A percentile compares a stretch with the other conserved stretches of the same genome.
These are phyloP conservation scores for Villa cingulata DNA, from an alignment of 2,888 invertebrate species.

Conservation along the genomic window DNA sequence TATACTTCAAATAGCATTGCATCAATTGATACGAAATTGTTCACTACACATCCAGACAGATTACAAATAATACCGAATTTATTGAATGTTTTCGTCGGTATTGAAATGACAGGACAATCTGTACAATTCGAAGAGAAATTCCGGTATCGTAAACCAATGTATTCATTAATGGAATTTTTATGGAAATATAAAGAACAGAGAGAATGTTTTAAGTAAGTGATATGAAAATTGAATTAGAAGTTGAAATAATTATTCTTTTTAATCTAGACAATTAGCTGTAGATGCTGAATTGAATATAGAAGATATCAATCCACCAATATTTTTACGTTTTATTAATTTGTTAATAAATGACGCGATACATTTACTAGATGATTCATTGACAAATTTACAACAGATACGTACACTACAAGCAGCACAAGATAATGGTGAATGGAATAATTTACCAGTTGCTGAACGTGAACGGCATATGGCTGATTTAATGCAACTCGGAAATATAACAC, in stretches of 20 bases:
- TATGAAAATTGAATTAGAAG: neutral
- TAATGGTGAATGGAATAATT: conserved; percentile 54
- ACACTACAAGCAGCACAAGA: conserved; percentile 65
- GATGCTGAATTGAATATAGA: conserved; percentile 82
- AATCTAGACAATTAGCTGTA: conserved; percentile 50
- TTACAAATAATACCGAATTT: conserved; percentile 63
- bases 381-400: conserved; percentile 77
- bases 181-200: conserved; percentile 73
- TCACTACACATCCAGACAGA: conserved; percentile 61
- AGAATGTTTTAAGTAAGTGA: conserved; percentile 54
- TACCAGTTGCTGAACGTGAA: conserved; percentile 56
- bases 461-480: conserved; percentile 59
- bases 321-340: conserved; percentile 88
- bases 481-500: conserved; percentile 69
- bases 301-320: conserved; percentile 77
- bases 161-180: conserved; percentile 79
- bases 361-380: conserved; percentile 79
- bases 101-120: conserved; percentile 93
- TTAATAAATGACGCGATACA: conserved; percentile 96
- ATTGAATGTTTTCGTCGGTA: conserved; percentile 87
- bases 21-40: conserved; percentile 54
- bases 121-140: conserved; percentile 96
- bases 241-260: neutral
- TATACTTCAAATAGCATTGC: conserved; percentile 31
- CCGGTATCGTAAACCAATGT: conserved; percentile 92